Evolutionary conservation across 2,113 vertebrate species (phyloP), one percentile per base, ranked within the genome.

Genomic region (Pantherophis guttatus): DNA sequence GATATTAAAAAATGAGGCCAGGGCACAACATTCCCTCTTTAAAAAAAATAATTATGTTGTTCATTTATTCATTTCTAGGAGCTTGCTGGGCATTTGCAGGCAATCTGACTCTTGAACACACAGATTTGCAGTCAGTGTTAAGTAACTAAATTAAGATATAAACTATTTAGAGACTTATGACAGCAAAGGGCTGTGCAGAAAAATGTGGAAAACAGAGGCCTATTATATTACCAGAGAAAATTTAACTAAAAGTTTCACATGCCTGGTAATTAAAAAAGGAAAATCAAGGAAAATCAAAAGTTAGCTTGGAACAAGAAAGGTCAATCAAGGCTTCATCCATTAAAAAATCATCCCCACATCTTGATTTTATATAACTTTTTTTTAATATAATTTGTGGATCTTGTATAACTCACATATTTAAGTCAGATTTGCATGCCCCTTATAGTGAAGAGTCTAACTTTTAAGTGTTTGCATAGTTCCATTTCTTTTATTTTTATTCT

Each of bases 311-410:
- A 65, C 62, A 65, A 65, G 26, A 29, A 65, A 65, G 13, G 59
- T 29, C 3, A 65, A 65, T 29, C 26, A 29, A 29, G 26, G 26
- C 59, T 65, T 29, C 26, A 65, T 88, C 0, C 85, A 92, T 53
- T 8, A 58, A 52, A 54, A 65, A 62, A 70, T 70, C 29, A 24
- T 65, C 2, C 33, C 11, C 8, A 24, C 57, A 24, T 29, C 58
- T n/a, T 53, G 39, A 91, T 81, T 92, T 96, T 91, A 81, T 39
- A 44, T 92, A 94, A 88, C 94, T 96, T 95, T 95, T 95, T 95
- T 93, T 54, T 88, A 48, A 6, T 50, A 93, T 91, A 57, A 57
- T 88, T 75, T 33, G 95, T 97, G 94, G 94, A 89, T 95, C 96
- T 96, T 95, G 94, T 88, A 94, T 94, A 93, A 94, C 26, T 29